These are phyloP conservation scores for Nannospalax galili DNA, from an alignment of 2,113 vertebrate genomes.

Conservation along the genomic window DNA sequence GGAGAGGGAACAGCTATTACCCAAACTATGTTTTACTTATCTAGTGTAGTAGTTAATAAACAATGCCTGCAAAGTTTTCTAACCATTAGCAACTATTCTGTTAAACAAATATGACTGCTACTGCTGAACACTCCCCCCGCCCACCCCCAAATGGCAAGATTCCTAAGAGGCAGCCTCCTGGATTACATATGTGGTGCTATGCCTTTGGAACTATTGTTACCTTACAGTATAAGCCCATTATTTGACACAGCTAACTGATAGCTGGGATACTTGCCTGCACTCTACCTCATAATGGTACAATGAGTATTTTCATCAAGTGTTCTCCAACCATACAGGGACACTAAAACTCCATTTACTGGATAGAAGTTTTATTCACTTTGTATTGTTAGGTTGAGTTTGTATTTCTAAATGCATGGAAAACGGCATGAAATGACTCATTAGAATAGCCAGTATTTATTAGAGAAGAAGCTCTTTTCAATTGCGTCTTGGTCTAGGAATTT, in stretches of 20 bases:
- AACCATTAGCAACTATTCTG: conserved; percentile 35
- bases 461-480: conserved; percentile 35
- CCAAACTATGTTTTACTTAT: conserved; percentile 38
- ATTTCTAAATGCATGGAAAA: conserved; percentile 38
- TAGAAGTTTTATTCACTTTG: neutral
- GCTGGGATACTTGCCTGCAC: neutral
- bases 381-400: neutral
- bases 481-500: conserved; percentile 18
- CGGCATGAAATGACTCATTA: neutral
- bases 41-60: conserved; percentile 34
- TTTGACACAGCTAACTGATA: neutral
- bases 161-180: neutral
- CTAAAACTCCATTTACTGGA: neutral
- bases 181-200: neutral
- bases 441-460: neutral
- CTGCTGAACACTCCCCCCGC: neutral
- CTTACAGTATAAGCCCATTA: neutral
- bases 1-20: neutral
- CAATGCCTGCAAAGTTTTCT: neutral
- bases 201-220: conserved; percentile 10
- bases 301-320: neutral
- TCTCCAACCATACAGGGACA: neutral
- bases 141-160: conserved; percentile 13
- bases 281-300: neutral
- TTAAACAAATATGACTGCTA: conserved; percentile 8